These are phyloP conservation scores for Dendroctonus ponderosae DNA, from an alignment of 1,140 invertebrate species.

Conservation along the genomic window DNA sequence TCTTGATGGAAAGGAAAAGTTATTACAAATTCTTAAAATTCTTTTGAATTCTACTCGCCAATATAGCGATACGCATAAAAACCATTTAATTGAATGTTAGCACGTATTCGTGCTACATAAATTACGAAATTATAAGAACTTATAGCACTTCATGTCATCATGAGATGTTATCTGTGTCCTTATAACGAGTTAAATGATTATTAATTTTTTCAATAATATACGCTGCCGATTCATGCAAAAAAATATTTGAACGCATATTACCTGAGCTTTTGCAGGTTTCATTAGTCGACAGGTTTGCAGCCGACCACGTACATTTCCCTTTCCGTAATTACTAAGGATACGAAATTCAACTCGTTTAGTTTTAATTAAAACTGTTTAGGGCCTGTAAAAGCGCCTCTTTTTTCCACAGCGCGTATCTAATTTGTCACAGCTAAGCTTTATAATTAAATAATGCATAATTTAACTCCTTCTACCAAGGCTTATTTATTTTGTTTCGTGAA, in stretches of 20 bases:
- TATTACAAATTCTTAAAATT: constrained; percentile 18
- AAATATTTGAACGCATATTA: constrained; percentile 16
- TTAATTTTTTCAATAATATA: constrained; percentile 17
- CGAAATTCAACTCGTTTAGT: too few species aligned
- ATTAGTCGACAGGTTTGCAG: too few species aligned
- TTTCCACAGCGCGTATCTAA: too few species aligned
- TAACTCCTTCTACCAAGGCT: too few species aligned
- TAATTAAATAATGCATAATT: too few species aligned
- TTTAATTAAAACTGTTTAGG: too few species aligned
- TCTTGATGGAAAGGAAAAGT: constrained; percentile 15
- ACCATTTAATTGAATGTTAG: constrained; percentile 25
- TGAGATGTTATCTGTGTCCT: constrained; percentile 24
- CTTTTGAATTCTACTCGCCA: constrained; percentile 9
- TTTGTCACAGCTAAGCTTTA: too few species aligned
- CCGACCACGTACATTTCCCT: too few species aligned
- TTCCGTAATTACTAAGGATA: too few species aligned
- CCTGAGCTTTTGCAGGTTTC: not conserved
- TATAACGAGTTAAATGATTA: constrained; percentile 26
- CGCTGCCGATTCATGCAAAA: constrained; percentile 6
- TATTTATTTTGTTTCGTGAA: too few species aligned
- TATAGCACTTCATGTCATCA: constrained; percentile 26
- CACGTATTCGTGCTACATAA: constrained; percentile 26
- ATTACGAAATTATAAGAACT: constrained; percentile 27
- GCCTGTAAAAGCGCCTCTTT: too few species aligned
- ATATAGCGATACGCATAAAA: constrained; percentile 18